Evolutionary conservation across 2,797 vertebrate species (phyloP).

Genomic region (Threskiornis aethiopicus): DNA sequence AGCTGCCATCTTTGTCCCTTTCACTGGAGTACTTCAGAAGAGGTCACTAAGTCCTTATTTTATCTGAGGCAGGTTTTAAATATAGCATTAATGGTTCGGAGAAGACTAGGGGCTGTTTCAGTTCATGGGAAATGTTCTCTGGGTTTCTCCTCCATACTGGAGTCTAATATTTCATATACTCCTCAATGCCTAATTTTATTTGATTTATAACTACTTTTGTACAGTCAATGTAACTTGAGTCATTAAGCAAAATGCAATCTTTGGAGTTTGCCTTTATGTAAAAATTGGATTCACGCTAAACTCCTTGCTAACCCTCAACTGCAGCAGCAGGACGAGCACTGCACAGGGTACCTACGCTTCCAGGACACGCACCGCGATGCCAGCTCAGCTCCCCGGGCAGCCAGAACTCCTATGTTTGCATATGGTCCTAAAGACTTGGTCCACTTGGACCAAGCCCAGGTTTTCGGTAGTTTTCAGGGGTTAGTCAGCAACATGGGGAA

Average conservation of each 20-base stretch:
- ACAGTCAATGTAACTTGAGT: not conserved
- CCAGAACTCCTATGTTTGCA: rapidly evolving
- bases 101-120: not conserved
- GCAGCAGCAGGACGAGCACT: not conserved
- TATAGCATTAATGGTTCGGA: not conserved
- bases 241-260: not conserved
- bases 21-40: not conserved
- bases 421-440: not conserved
- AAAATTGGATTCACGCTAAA: rapidly evolving
- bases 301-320: rapidly evolving
- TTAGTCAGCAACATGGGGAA: not conserved
- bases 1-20: not conserved
- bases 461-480: not conserved
- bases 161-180: not conserved
- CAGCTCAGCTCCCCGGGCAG: not conserved
- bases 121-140: not conserved
- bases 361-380: rapidly evolving
- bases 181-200: not conserved
- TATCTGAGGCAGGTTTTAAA: not conserved
- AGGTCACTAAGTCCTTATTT: not conserved
- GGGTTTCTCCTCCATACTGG: not conserved
- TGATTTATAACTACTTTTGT: not conserved
- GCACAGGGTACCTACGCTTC: rapidly evolving
- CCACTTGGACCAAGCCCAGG: too few species aligned
- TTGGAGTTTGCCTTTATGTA: not conserved